Evolutionary conservation across 37 sponge, comb jelly and placozoan genomes (phyloP).

Genomic region (Amphimedon queenslandica): DNA sequence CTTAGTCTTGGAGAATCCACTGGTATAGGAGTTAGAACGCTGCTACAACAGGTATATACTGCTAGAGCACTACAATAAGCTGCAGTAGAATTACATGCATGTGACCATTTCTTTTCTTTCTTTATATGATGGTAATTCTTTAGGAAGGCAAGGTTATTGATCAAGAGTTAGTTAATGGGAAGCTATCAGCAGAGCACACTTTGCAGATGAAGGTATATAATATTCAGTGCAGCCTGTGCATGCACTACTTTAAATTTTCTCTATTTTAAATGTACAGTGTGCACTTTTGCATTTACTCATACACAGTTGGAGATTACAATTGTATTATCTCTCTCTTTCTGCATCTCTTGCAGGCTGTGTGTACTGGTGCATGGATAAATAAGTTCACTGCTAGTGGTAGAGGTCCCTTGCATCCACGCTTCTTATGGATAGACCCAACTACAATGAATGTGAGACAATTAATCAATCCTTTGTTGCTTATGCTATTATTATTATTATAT

Average conservation of each 20-base stretch:
- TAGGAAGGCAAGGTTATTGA: slow-evolving; percentile 31
- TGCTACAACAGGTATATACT: slow-evolving; percentile 30
- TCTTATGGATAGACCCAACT: slow-evolving; percentile 58
- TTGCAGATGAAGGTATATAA: slow-evolving; percentile 21
- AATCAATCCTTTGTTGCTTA: too few species aligned
- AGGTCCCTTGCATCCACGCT: slow-evolving; percentile 71
- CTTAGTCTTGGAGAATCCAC: slow-evolving; percentile 1
- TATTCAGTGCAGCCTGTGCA: background rate
- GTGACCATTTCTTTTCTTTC: background rate
- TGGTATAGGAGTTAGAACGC: slow-evolving; percentile 18
- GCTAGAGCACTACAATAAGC: background rate
- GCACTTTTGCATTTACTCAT: too few species aligned
- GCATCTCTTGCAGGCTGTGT: slow-evolving; percentile 23
- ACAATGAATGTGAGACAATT: slow-evolving; percentile 27
- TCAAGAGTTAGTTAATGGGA: slow-evolving; percentile 4
- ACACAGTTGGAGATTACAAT: background rate
- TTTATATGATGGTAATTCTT: background rate
- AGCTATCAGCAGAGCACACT: slow-evolving; percentile 17
- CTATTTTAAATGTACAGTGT: too few species aligned
- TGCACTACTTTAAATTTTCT: background rate
- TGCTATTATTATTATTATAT: background rate
- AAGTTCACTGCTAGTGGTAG: slow-evolving; percentile 80
- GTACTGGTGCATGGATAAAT: slow-evolving; percentile 59
- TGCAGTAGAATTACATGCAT: background rate
- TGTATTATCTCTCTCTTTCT: background rate